Evolutionary conservation across 2,797 vertebrate genomes (phyloP), one percentile per base, ranked within the genome.

Genomic region (Myotis findleyi): DNA sequence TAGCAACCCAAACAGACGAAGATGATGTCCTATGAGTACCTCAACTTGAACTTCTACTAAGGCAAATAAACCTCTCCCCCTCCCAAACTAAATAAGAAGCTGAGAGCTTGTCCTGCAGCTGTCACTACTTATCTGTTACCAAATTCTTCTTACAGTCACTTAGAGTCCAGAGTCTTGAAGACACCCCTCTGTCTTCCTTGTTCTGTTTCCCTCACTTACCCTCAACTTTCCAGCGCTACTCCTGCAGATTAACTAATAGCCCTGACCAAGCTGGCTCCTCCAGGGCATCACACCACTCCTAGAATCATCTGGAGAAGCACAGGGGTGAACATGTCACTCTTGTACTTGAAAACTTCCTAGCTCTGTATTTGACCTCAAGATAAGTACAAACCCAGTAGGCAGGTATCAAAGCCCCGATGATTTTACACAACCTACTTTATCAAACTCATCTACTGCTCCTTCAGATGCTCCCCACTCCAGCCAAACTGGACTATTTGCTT

Each of bases 391-490:
- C 53, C 36, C 12, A 27, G 18, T 30, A 38, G 10, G 6, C 72
- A 33, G 6, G 25, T 55, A 7, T 11, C 14, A n/a, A 55, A 85
- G 2, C 23, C 16, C 51, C 47, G 8, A 4, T 11, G 51, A 64
- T 38, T 64, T 89, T 21, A 59, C 2, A 23, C 30, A 73, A 20
- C 3, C n/a, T 79, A 14, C n/a, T 33, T 59, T 44, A 64, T 25
- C 21, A 25, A 6, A 11, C 9, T 16, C 33, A 25, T 20, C n/a
- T 71, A 30, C 10, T 18, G 30, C 47, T 53, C 4, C 30, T 77
- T 72, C 11, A 0, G 30, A 30, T 0, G 9, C 6, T 2, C 12
- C 38, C 9, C 14, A 3, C n/a, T 73, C 10, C 6, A 33, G 33
- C 9, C 38, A 47, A 27, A 49, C 16, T 25, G 72, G 44, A 57